Conservation (phyloP, 2,888 invertebrate species). For the Vandiemenella viatica region DNA sequence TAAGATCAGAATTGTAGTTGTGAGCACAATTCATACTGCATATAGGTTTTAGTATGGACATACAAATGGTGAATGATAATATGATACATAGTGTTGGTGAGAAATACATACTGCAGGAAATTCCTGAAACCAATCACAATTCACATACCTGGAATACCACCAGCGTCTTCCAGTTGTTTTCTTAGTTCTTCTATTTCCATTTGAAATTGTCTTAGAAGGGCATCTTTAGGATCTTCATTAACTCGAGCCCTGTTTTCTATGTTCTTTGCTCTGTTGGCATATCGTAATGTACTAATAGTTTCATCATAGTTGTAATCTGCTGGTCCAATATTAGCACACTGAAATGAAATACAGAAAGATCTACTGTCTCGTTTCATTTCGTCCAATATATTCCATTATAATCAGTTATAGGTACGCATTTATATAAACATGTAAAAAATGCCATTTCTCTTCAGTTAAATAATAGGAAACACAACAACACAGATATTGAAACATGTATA, state of each 20-base stretch:
- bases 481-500: no score
- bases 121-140: no score
- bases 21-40: no score
- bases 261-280: slow-evolving; percentile 94
- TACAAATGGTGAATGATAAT: no score
- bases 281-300: slow-evolving; percentile 88
- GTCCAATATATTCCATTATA: neutral
- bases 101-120: no score
- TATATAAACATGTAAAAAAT: no score
- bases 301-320: slow-evolving; percentile 94
- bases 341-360: slow-evolving; percentile 17
- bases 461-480: no score
- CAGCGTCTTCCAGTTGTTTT: slow-evolving; percentile 64
- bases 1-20: no score
- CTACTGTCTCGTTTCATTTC: neutral
- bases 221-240: slow-evolving; percentile 96
- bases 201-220: slow-evolving; percentile 86
- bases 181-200: slow-evolving; percentile 87
- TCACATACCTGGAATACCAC: slow-evolving; percentile 8
- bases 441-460: neutral
- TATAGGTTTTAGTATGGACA: no score
- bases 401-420: neutral
- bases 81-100: no score
- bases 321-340: slow-evolving; percentile 96
- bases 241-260: slow-evolving; percentile 91